Conservation (phyloP, 92 coral and sea anemone species). For the Scolanthus callimorphus region DNA sequence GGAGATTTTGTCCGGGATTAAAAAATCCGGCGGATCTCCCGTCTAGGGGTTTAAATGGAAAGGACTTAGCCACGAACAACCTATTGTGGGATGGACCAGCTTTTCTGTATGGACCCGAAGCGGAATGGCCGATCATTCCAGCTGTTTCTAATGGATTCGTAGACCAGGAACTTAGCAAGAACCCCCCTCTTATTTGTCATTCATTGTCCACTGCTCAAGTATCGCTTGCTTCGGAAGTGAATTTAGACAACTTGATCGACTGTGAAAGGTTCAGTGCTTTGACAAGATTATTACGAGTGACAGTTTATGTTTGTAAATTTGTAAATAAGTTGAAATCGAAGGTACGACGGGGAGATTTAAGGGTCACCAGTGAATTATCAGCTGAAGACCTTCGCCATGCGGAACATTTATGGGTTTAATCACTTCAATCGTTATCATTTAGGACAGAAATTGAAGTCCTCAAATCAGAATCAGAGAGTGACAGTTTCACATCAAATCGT, state of each 20-base stretch:
- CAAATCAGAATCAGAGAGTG: constrained; percentile 14
- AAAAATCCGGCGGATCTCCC: constrained; percentile 40
- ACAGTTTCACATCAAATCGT: constrained; percentile 15
- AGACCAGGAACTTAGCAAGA: constrained; percentile 11
- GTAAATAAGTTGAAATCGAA: constrained; percentile 24
- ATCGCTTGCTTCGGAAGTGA: not conserved
- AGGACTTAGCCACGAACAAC: constrained; percentile 16
- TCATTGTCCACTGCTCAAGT: constrained; percentile 1
- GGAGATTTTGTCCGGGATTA: constrained; percentile 40
- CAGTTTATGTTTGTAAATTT: constrained; percentile 41
- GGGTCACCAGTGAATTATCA: constrained; percentile 4
- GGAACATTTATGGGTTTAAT: constrained; percentile 31
- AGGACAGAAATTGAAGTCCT: constrained; percentile 32
- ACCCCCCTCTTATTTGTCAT: constrained; percentile 12
- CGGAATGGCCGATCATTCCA: constrained; percentile 26
- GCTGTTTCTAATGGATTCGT: not conserved
- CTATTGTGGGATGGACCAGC: constrained; percentile 41
- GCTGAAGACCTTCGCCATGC: constrained; percentile 32
- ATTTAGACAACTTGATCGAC: constrained; percentile 29
- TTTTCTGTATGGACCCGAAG: constrained; percentile 18
- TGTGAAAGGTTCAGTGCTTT: constrained; percentile 35
- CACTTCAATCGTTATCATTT: constrained; percentile 31
- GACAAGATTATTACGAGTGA: constrained; percentile 46
- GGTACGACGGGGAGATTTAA: not conserved
- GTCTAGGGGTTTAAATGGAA: constrained; percentile 40